A percentile compares a stretch with the other conserved stretches of the same genome.
These are phyloP conservation scores for Cyaniris semiargus DNA, from an alignment of 2,888 invertebrate species.

Conservation along the genomic window DNA sequence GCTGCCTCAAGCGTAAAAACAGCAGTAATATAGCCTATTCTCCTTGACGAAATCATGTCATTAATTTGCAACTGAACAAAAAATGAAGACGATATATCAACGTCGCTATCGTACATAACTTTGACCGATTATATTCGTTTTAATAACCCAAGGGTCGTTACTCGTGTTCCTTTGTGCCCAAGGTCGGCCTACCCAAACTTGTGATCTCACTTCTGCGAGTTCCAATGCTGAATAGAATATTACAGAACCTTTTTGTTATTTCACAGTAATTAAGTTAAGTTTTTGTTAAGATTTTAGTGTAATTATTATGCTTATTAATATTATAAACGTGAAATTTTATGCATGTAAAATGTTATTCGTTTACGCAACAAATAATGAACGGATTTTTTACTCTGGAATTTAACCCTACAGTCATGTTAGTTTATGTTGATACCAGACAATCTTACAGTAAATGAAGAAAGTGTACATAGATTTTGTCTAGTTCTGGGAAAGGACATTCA, in stretches of 20 bases:
- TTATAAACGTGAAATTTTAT: too few species aligned
- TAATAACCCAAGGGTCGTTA: slow-evolving; percentile 28
- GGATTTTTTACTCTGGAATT: too few species aligned
- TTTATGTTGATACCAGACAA: too few species aligned
- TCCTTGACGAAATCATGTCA: background rate
- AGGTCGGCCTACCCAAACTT: background rate
- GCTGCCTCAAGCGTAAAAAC: too few species aligned
- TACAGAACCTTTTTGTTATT: background rate
- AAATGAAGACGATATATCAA: slow-evolving; percentile 16
- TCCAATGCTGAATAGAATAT: background rate
- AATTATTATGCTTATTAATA: too few species aligned
- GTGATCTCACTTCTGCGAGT: background rate
- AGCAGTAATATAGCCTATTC: too few species aligned
- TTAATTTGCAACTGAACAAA: background rate
- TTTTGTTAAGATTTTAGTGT: background rate
- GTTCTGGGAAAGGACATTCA: too few species aligned
- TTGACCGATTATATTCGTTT: slow-evolving; percentile 41
- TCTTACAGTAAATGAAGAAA: too few species aligned
- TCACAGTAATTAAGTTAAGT: background rate
- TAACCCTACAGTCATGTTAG: too few species aligned
- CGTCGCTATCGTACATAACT: slow-evolving; percentile 11
- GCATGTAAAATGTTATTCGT: too few species aligned
- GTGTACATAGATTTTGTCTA: background rate
- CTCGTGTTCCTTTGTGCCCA: background rate
- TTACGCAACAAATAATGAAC: too few species aligned